These are phyloP conservation scores for Tenodera sinensis DNA, from an alignment of 2,888 invertebrate genomes.

Conservation along the genomic window DNA sequence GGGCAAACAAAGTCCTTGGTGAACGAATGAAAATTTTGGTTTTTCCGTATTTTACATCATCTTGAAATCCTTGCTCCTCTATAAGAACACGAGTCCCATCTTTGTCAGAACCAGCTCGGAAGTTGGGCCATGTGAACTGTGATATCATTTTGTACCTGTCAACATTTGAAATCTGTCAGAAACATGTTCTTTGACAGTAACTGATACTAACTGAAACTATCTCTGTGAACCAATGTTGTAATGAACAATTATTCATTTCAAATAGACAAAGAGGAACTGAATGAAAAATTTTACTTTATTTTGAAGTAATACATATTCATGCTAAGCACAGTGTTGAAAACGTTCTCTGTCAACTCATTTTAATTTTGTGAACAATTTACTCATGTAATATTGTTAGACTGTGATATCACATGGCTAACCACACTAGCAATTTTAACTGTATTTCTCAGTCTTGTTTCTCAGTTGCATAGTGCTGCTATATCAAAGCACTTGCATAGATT, in stretches of 20 bases:
- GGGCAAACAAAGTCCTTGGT: slow-evolving; percentile 82
- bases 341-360: too few species aligned
- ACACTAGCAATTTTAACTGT: too few species aligned
- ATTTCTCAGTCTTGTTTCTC: too few species aligned
- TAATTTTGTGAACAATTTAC: too few species aligned
- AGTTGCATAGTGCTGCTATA: too few species aligned
- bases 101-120: slow-evolving; percentile 67
- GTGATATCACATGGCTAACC: too few species aligned
- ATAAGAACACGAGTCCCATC: slow-evolving; percentile 85
- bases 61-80: slow-evolving; percentile 68
- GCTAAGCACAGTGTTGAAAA: too few species aligned
- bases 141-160: slow-evolving; percentile 93
- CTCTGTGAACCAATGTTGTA: not conserved
- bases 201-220: not conserved
- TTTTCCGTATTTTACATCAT: slow-evolving; percentile 90
- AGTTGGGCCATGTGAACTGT: slow-evolving; percentile 96
- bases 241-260: not conserved
- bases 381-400: too few species aligned
- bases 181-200: not conserved
- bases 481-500: too few species aligned
- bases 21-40: slow-evolving; percentile 95
- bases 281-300: not conserved
- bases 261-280: not conserved
- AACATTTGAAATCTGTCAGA: not conserved
- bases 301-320: too few species aligned